These are phyloP conservation scores for Ondatra zibethicus DNA, from an alignment of 2,113 vertebrate genomes.

Conservation along the genomic window DNA sequence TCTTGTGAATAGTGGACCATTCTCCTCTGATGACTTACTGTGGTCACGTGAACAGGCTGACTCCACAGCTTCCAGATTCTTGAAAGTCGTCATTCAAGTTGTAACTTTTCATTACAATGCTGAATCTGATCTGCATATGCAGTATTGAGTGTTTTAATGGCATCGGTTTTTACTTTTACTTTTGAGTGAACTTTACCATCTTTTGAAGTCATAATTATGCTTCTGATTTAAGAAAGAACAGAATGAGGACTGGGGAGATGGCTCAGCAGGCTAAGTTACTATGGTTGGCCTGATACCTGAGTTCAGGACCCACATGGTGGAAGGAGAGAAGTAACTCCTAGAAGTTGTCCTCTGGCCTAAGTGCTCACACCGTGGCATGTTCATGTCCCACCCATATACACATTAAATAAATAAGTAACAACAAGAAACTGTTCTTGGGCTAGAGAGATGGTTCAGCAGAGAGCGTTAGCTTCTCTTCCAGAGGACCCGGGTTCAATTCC, in stretches of 20 bases:
- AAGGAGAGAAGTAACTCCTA: neutral
- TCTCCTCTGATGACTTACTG: neutral
- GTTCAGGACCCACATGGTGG: neutral
- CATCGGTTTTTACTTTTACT: slow-evolving; percentile 11
- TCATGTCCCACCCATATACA: neutral
- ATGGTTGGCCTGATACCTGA: neutral
- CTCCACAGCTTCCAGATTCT: slow-evolving; percentile 1
- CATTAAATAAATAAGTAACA: neutral
- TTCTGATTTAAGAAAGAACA: neutral
- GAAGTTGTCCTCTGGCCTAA: neutral
- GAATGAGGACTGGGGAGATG: neutral
- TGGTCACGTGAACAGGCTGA: neutral
- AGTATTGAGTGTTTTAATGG: neutral
- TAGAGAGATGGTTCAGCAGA: neutral
- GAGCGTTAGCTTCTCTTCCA: neutral
- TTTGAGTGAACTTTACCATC: neutral
- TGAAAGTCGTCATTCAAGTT: neutral
- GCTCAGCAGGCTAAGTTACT: neutral
- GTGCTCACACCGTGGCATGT: neutral
- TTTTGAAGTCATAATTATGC: neutral
- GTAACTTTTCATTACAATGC: neutral
- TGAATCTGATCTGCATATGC: neutral
- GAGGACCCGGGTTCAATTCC: neutral
- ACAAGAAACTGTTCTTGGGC: neutral
- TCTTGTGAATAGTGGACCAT: neutral